Evolutionary conservation across 2,113 vertebrate species (phyloP).

Genomic region (Benitochromis conjunctus): DNA sequence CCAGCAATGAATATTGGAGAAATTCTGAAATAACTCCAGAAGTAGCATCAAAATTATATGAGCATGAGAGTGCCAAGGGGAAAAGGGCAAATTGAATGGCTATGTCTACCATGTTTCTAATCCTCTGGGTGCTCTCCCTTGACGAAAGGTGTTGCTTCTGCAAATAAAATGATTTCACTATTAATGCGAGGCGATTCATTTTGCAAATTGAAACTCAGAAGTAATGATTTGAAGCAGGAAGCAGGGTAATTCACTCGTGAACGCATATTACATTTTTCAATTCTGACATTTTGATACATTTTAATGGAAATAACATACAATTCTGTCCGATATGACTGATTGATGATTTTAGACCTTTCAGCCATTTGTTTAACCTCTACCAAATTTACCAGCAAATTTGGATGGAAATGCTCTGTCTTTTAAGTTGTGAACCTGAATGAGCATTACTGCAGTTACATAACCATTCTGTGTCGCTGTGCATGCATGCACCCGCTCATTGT

Average conservation of each 20-base stretch:
- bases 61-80: background rate
- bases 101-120: background rate
- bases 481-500: slow-evolving; percentile 3
- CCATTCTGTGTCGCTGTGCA: slow-evolving; percentile 16
- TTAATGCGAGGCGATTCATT: background rate
- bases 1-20: background rate
- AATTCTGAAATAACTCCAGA: background rate
- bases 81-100: background rate
- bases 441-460: slow-evolving; percentile 57
- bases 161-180: background rate
- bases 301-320: background rate
- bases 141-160: background rate
- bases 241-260: background rate
- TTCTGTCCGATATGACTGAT: background rate
- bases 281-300: background rate
- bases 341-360: background rate
- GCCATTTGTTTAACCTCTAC: background rate
- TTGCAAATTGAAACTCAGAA: background rate
- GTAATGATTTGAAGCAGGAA: background rate
- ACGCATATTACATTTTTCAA: background rate
- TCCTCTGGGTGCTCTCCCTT: background rate
- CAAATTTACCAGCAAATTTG: background rate
- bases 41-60: background rate
- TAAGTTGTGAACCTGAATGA: slow-evolving; percentile 10
- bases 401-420: slow-evolving; percentile 1